phyloP scores from a whole-genome alignment of 2,113 vertebrate genomes.

The Vulpes lagopus region DNA sequence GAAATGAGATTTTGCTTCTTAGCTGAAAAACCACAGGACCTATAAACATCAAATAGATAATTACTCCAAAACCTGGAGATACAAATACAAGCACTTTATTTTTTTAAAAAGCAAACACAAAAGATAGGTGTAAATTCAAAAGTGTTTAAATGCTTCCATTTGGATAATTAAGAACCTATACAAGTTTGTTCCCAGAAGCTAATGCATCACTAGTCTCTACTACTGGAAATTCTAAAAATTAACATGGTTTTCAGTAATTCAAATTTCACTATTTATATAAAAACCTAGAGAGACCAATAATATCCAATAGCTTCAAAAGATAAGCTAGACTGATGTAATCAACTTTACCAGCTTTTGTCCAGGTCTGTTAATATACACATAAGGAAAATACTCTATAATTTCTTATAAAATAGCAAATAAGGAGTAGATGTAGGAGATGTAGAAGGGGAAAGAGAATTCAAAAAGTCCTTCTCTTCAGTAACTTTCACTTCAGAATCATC shows the following conservation, averaged over 20 bases:
- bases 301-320: constrained; percentile 85
- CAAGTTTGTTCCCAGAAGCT: constrained; percentile 82
- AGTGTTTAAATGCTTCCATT: constrained; percentile 84
- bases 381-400: constrained; percentile 86
- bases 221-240: constrained; percentile 80
- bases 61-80: constrained; percentile 85
- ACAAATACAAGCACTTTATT: constrained; percentile 88
- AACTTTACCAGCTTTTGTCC: constrained; percentile 68
- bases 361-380: constrained; percentile 85
- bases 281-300: constrained; percentile 81
- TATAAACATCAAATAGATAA: constrained; percentile 85
- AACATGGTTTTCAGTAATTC: constrained; percentile 81
- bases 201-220: constrained; percentile 82
- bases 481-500: constrained; percentile 97
- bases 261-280: constrained; percentile 82
- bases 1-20: constrained; percentile 82
- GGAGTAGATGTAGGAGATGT: constrained; percentile 95
- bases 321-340: constrained; percentile 77
- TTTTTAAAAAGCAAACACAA: constrained; percentile 85
- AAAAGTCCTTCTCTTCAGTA: constrained; percentile 95
- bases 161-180: constrained; percentile 82
- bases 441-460: constrained; percentile 94
- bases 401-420: constrained; percentile 98
- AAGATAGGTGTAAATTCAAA: constrained; percentile 82
- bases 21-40: constrained; percentile 87